Evolutionary conservation across 1,140 invertebrate species (phyloP).

Genomic region (Arctopsyche grandis): DNA sequence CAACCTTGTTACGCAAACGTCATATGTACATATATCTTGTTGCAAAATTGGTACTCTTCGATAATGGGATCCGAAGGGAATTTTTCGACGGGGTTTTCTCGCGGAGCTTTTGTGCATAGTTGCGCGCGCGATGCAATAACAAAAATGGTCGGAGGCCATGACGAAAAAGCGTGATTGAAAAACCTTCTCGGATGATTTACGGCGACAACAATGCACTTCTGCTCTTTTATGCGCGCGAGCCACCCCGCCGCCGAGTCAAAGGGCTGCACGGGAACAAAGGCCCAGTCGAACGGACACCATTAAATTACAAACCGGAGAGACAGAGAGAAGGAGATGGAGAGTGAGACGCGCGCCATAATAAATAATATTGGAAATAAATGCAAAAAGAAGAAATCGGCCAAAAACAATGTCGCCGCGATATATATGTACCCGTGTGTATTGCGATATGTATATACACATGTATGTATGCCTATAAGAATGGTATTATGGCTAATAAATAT

Average conservation of each 20-base stretch:
- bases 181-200: constrained; percentile 44
- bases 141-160: constrained; percentile 36
- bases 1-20: too few relatives aligned
- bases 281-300: constrained; percentile 25
- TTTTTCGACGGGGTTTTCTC: constrained; percentile 18
- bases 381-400: neutral
- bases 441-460: neutral
- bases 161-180: constrained; percentile 46
- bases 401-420: neutral
- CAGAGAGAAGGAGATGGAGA: too few relatives aligned
- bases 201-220: constrained; percentile 34
- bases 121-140: constrained; percentile 16
- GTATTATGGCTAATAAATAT: neutral
- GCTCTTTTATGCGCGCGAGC: neutral
- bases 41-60: too few relatives aligned
- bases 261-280: constrained; percentile 34
- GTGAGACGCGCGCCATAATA: neutral
- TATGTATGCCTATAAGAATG: too few relatives aligned
- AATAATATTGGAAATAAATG: constrained; percentile 2
- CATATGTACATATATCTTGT: too few relatives aligned
- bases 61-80: neutral
- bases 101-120: constrained; percentile 13
- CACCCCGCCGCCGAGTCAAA: constrained; percentile 27
- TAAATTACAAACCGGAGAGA: constrained; percentile 31
- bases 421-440: neutral